Base-by-base conservation (phyloP, 2,797 vertebrate species). In the Malurus leucopterus region DNA sequence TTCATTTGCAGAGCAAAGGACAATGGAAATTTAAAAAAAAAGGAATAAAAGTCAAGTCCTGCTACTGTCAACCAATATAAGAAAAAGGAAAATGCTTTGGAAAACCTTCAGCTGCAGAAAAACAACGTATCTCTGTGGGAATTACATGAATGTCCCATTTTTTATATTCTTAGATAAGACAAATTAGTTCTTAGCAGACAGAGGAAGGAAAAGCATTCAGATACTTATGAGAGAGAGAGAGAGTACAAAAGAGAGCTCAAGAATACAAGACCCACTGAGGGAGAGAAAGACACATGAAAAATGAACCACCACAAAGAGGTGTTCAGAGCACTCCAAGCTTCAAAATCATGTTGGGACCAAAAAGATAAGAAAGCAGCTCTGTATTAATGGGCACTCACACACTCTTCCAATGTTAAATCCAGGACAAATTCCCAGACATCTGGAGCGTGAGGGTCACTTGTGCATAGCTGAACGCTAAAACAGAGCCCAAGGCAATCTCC, bases 21-120 rank as follows among this genome's bases (percentile, higher is more conserved):
- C 13, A 43, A 61, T 6, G 6, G 10, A 29, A n/a, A 4, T 7
- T 1, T 1, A 2, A 22, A 11, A 4, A 11, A 4, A 4, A 12
- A 5, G 4, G 10, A 8, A 9, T 10, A 17, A n/a, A 44, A 5
- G 5, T 1, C 1, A 1, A 55, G 21, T 53, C 11, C 9, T 63
- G 11, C 30, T 34, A 73, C 8, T 55, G n/a, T 46, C 50, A 47
- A n/a, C 29, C 7, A 73, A 47, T 15, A 61, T 4, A 24, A 80
- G 9, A 38, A 54, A 79, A 79, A 73, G 7, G 13, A 74, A 87
- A 85, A 79, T 7, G 18, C 29, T 41, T 4, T 43, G 30, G 50
- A 40, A 85, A 54, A 34, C 8, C 30, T 53, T 86, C 62, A 71
- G 38, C 29, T 61, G 30, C 40, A 80, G 43, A 58, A 51, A 67